phyloP scores from a whole-genome alignment of 2,888 invertebrate species.

The Mechanitis mazaeus region DNA sequence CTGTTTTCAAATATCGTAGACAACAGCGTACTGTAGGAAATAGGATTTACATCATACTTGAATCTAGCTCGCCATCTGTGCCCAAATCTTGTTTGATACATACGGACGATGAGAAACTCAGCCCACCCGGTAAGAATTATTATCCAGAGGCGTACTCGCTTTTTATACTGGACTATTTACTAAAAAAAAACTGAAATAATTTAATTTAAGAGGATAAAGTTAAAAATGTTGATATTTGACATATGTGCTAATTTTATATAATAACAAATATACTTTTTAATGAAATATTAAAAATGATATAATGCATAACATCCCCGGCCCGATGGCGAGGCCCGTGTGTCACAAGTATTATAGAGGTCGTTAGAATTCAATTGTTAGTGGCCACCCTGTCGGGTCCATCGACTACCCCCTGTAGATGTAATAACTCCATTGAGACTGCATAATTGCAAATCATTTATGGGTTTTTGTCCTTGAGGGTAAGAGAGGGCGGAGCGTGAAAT shows the following conservation, averaged over 20 bases:
- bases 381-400: slow-evolving; percentile 53
- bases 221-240: too few species aligned
- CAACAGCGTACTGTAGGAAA: slow-evolving; percentile 54
- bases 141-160: too few species aligned
- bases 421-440: slow-evolving; percentile 73
- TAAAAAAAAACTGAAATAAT: too few species aligned
- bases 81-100: slow-evolving; percentile 52
- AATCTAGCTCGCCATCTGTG: slow-evolving; percentile 70
- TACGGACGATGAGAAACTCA: slow-evolving; percentile 32
- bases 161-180: too few species aligned
- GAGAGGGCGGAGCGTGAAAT: slow-evolving; percentile 37
- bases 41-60: slow-evolving; percentile 63
- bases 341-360: slow-evolving; percentile 58
- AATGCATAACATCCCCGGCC: not conserved
- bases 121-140: too few species aligned
- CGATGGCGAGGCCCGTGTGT: slow-evolving; percentile 40
- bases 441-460: slow-evolving; percentile 76
- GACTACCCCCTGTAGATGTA: slow-evolving; percentile 58
- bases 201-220: too few species aligned
- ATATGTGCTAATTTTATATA: too few species aligned
- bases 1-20: slow-evolving; percentile 49
- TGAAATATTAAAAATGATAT: too few species aligned
- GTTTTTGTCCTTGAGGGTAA: slow-evolving; percentile 46
- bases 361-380: slow-evolving; percentile 75
- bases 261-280: too few species aligned